phyloP scores from a whole-genome alignment of 2,888 invertebrate species.

The Ernsta delagoae region DNA sequence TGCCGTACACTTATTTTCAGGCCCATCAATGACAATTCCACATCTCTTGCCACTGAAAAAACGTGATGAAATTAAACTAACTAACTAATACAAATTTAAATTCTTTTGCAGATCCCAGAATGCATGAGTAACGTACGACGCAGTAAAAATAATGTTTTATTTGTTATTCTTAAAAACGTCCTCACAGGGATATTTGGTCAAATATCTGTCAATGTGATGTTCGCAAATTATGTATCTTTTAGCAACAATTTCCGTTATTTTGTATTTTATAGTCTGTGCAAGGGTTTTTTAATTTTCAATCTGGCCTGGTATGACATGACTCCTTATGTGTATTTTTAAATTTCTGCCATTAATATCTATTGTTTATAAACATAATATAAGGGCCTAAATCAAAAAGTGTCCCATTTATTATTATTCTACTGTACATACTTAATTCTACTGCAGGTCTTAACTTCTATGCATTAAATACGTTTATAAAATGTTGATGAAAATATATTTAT shows the following conservation, averaged over 20 bases:
- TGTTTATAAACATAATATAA: no score
- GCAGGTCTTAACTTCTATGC: not conserved
- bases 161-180: conserved; percentile 13
- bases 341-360: no score
- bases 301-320: not conserved
- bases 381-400: not conserved
- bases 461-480: no score
- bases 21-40: no score
- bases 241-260: conserved; percentile 5
- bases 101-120: conserved; percentile 12
- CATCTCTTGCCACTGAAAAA: no score
- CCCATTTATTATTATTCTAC: not conserved
- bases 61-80: no score
- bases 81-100: not conserved
- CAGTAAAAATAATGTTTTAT: conserved; percentile 1
- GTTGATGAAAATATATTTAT: no score
- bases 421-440: not conserved
- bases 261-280: not conserved
- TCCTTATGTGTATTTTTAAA: not conserved
- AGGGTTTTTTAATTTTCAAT: not conserved
- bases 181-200: conserved; percentile 18
- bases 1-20: no score
- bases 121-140: not conserved
- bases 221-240: not conserved
- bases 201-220: conserved; percentile 14